Evolutionary conservation across 2,797 vertebrate species (phyloP), one percentile per base, ranked within the genome.

Genomic region (Acanthopagrus latus): DNA sequence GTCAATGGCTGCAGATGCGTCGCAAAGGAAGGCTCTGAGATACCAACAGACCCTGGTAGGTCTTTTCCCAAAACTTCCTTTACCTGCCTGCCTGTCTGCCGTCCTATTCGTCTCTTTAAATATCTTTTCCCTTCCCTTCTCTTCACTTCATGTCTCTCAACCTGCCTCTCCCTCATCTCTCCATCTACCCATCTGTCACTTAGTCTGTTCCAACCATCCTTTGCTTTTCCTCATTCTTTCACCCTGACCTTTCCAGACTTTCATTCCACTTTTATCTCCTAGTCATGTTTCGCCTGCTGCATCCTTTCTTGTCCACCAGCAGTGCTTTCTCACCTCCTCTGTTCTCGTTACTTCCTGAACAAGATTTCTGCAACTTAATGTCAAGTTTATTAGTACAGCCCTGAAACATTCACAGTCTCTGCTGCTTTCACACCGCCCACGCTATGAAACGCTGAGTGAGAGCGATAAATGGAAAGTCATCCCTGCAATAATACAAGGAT

Each of bases 41-140:
- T 97, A 97, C 93, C 97, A 97, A 76, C 96, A 96, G 88, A 96
- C 96, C 85, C 91, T 97, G 96, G 96, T 97, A 95, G 95, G 96
- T 91, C 84, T 27, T 88, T 80, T 80, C 58, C 74, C 25, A 20
- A 50, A 65, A 74, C 78, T 71, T 73, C 80, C 57, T 77, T 73
- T 66, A 82, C 81, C 84, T 83, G 62, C 43, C 33, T 59, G 54
- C 47, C 63, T 76, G 57, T 63, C 44, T 75, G 23, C 43, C 56
- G 41, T 65, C 33, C 58, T 56, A 5, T 67, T 51, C 33, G 21
- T 74, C 14, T 66, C 10, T 76, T 65, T 4, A 51, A 56, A 69
- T 64, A 29, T 74, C 20, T 60, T 18, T 46, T 27, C 27, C 27
- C 27, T 7, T 20, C 13, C 25, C 62, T 10, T 1, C 17, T 6